Evolutionary conservation across 2,888 invertebrate species (phyloP), one percentile per base, ranked within the genome.

Genomic region (Lacanobia wlatinum): DNA sequence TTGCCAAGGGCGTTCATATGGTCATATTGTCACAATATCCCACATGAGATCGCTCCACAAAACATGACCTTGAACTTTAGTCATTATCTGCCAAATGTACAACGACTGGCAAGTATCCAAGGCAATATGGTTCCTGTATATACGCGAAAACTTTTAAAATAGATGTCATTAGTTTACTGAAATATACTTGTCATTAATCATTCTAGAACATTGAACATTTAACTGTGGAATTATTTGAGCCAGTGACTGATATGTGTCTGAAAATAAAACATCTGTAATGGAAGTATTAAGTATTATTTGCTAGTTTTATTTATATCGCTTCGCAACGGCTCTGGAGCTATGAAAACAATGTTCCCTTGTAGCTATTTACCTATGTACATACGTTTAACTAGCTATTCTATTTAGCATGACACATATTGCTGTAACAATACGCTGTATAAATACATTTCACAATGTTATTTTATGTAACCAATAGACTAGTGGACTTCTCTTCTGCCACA

Each of bases 11-110:
- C 80, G 61, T 76, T 64, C 14, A 67, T 82, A 78, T 77, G 73
- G 78, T 60, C 73, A 78, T 70, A 73, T 61, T 65, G 72, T 23
- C 28, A 59, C 62, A 62, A 55, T 76, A 69, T 76, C 66, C 73
- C 58, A 69, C 76, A 64, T 67, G 64, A 69, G 65, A 72, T 55
- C 68, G 69, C 63, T 73, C 60, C 63, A 80, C 80, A 80, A 78
- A 78, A 79, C 65, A 71, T 73, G 61, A 65, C 90, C 91, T 89
- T 91, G 91, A 90, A 90, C 91, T 88, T 84, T 75, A 61, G 76
- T 69, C 73, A 80, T 80, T 76, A 71, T 75, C 75, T 89, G 91
- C 90, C 91, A 92, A 91, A 86, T 87, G 76, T 73, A 70, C 82
- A 59, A 58, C 34, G 53, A 74, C 84, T 92, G 92, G 92, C 92